phyloP scores from a whole-genome alignment of 2,888 invertebrate species.

The Orthosia cruda region DNA sequence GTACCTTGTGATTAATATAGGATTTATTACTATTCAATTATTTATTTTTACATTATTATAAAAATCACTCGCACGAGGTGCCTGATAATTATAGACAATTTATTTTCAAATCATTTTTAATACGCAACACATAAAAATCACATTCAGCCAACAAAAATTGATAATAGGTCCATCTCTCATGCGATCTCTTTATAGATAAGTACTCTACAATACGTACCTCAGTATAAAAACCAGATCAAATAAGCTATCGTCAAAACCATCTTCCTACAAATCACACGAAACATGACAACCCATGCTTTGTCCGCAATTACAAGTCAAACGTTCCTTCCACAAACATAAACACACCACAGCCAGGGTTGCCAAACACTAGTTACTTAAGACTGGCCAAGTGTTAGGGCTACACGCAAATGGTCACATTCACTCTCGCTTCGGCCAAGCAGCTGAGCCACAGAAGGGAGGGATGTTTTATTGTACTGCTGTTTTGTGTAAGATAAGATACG shows the following conservation, averaged over 20 bases:
- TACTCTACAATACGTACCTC: no score
- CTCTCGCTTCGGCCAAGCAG: constrained; percentile 79
- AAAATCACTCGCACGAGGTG: no score
- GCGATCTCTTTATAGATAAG: no score
- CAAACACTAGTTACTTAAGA: constrained; percentile 58
- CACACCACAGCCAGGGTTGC: constrained; percentile 47
- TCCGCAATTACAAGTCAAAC: constrained; percentile 33
- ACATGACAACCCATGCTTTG: neutral
- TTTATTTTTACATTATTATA: no score
- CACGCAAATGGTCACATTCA: constrained; percentile 78
- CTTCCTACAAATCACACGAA: neutral
- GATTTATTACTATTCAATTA: no score
- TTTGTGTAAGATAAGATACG: constrained; percentile 26
- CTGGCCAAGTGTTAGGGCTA: constrained; percentile 62
- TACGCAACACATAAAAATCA: no score
- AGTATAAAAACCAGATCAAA: no score
- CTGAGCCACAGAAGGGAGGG: constrained; percentile 79
- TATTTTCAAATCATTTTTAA: no score
- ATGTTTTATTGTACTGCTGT: constrained; percentile 76
- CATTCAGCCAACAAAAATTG: no score
- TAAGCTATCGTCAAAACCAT: neutral
- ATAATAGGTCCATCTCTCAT: no score
- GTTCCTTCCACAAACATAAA: constrained; percentile 40
- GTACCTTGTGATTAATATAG: no score
- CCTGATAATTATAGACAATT: no score